Conservation (phyloP, 2,113 vertebrate species). For the Hydrochoerus hydrochaeris region DNA sequence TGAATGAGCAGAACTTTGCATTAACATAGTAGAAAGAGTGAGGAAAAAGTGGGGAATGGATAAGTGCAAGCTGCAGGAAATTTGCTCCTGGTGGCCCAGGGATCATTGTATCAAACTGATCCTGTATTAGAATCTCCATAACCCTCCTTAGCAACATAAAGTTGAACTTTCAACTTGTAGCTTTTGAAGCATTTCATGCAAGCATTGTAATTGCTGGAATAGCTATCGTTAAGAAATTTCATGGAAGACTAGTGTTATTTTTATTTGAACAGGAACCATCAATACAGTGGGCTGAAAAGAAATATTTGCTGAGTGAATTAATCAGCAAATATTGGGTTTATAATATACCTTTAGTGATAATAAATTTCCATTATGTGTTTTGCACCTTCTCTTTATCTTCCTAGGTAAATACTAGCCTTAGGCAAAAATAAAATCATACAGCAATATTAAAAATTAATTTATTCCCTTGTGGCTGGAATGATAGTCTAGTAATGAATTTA, state of each 20-base stretch:
- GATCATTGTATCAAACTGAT: conserved; percentile 66
- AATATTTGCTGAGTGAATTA: conserved; percentile 31
- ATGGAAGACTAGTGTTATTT: neutral
- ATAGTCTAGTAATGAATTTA: conserved; percentile 41
- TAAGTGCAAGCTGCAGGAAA: neutral
- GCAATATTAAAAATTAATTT: conserved; percentile 24
- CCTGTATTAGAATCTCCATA: neutral
- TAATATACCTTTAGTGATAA: conserved; percentile 14
- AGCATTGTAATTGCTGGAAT: conserved; percentile 23
- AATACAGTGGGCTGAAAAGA: conserved; percentile 18
- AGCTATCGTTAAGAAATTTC: conserved; percentile 4
- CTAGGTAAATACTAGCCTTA: neutral
- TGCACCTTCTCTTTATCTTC: conserved; percentile 47
- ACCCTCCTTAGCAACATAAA: conserved; percentile 14
- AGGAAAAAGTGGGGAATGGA: neutral
- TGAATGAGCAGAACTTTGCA: no score
- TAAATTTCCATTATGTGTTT: conserved; percentile 40
- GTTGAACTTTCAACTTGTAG: conserved; percentile 40
- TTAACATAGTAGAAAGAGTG: neutral
- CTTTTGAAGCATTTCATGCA: conserved; percentile 56
- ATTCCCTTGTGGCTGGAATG: neutral
- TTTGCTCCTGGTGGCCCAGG: neutral
- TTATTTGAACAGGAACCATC: neutral
- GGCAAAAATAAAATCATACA: conserved; percentile 52
- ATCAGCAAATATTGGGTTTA: neutral